phyloP scores from a whole-genome alignment of 1,140 invertebrate species.

The roundworm (Caenorhabditis elegans) region WBcel235 BX284604.4:9591501-9592000 shows the following conservation, averaged over 20 bases:
- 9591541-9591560: not conserved
- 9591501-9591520: not conserved
- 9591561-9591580: not conserved
- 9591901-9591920: not conserved
- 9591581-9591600: not conserved
- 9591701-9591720: not conserved
- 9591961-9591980: too few relatives aligned
- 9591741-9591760: too few relatives aligned
- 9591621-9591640: not conserved
- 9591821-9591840: slow-evolving; percentile 9
- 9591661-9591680: not conserved
- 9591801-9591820: not conserved
- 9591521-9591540: not conserved
- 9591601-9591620: too few relatives aligned
- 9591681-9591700: not conserved
- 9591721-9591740: too few relatives aligned
- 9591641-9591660: not conserved
- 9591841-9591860: not conserved
- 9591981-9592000: too few relatives aligned
- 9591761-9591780: not conserved
- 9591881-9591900: not conserved
- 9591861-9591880: not conserved
- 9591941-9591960: too few relatives aligned
- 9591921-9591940: too few relatives aligned
- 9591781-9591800: slow-evolving; percentile 3